Conservation (phyloP, 1,140 invertebrate genomes). For the Dreissena rostriformis region DNA sequence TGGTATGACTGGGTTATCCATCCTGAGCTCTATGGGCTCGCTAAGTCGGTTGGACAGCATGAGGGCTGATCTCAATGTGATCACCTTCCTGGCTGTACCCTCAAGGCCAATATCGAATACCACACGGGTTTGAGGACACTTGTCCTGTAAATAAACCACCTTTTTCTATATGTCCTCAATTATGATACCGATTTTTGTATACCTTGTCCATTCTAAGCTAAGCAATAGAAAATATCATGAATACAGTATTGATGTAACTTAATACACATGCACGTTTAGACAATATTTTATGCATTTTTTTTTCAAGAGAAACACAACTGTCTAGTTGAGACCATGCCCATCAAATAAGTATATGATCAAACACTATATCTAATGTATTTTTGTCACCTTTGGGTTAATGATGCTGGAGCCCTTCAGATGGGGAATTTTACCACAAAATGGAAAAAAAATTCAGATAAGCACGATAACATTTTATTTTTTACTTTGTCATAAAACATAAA, state of each 20-base stretch:
- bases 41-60: slow-evolving; percentile 87
- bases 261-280: neutral
- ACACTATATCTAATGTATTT: too few relatives aligned
- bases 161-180: neutral
- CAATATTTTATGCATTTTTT: neutral
- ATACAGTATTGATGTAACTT: neutral
- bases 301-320: neutral
- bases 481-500: too few relatives aligned
- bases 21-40: slow-evolving; percentile 71
- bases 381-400: too few relatives aligned
- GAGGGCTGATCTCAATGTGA: slow-evolving; percentile 96
- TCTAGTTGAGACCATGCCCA: too few relatives aligned
- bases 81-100: slow-evolving; percentile 95
- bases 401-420: too few relatives aligned
- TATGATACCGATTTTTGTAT: slow-evolving; percentile 34
- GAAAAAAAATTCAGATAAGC: too few relatives aligned
- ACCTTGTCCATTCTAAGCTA: slow-evolving; percentile 85
- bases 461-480: too few relatives aligned
- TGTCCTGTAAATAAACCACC: slow-evolving; percentile 32
- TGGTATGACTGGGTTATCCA: slow-evolving; percentile 67
- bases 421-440: too few relatives aligned
- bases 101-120: slow-evolving; percentile 91
- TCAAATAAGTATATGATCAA: too few relatives aligned
- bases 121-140: slow-evolving; percentile 72
- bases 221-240: slow-evolving; percentile 25